Percentiles rank a stretch among this genome's conserved stretches.
phyloP scores from a whole-genome alignment of 2,113 vertebrate species.

The Carlito syrichta region DNA sequence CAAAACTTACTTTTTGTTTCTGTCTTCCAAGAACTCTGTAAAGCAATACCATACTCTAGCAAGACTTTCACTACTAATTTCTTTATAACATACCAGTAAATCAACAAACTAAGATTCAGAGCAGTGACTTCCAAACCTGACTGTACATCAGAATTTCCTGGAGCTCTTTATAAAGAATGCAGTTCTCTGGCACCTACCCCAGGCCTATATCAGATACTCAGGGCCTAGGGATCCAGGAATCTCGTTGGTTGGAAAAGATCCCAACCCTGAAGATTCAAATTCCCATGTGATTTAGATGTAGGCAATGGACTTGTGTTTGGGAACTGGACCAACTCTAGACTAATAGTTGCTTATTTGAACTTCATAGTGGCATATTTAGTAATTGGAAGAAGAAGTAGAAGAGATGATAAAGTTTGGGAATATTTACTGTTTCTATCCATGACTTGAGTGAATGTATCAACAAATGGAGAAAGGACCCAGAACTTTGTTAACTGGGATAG shows the following conservation, averaged over 20 bases:
- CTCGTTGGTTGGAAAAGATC: neutral
- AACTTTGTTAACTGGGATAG: neutral
- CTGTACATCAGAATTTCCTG: neutral
- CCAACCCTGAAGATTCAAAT: neutral
- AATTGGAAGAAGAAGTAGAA: neutral
- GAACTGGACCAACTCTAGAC: neutral
- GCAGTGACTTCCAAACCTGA: constrained; percentile 21
- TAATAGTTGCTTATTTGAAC: neutral
- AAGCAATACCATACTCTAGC: neutral
- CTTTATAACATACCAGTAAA: neutral
- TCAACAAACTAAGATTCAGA: constrained; percentile 11
- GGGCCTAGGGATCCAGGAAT: neutral
- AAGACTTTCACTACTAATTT: constrained; percentile 19
- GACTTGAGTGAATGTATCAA: neutral
- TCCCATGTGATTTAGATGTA: neutral
- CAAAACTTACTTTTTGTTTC: neutral
- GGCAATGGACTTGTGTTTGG: neutral
- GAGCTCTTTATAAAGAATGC: constrained; percentile 11
- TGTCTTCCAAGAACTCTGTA: neutral
- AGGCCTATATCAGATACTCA: neutral
- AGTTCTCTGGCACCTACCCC: neutral
- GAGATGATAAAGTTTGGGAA: neutral
- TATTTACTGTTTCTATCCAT: neutral
- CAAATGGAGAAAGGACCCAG: neutral
- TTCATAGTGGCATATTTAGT: constrained; percentile 19